phyloP scores from a whole-genome alignment of 2,888 invertebrate genomes.

The Cantharis lateralis region DNA sequence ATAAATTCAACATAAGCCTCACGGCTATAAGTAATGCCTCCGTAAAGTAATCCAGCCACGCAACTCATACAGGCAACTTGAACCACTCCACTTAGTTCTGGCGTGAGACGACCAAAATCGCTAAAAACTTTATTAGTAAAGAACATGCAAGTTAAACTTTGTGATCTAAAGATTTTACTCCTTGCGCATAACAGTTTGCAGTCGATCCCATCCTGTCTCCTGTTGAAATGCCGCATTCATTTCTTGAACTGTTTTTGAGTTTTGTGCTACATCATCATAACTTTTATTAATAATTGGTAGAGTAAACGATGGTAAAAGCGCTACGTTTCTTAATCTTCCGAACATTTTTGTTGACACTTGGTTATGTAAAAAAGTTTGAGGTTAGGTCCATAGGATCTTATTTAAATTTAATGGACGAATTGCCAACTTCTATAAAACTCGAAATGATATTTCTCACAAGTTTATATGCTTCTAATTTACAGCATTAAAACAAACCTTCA shows the following conservation, averaged over 20 bases:
- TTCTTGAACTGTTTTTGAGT: constrained; percentile 21
- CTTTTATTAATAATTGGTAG: neutral
- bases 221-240: constrained; percentile 8
- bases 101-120: constrained; percentile 66
- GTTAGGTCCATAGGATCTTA: neutral
- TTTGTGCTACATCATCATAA: constrained; percentile 22
- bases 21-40: constrained; percentile 67
- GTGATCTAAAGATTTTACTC: constrained; percentile 18
- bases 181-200: constrained; percentile 19
- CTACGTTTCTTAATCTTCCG: neutral
- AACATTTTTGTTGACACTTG: neutral
- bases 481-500: no score
- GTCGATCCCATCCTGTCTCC: constrained; percentile 30
- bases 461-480: no score
- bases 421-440: no score
- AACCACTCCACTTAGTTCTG: constrained; percentile 65
- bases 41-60: constrained; percentile 67
- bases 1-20: constrained; percentile 69
- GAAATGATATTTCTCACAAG: no score
- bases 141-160: neutral
- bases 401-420: no score
- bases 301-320: neutral
- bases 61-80: constrained; percentile 65
- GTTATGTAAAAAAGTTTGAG: constrained; percentile 4
- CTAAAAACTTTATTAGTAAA: constrained; percentile 55